These are phyloP conservation scores for Melanotaenia boesemani DNA, from an alignment of 2,797 vertebrate genomes.

Conservation along the genomic window DNA sequence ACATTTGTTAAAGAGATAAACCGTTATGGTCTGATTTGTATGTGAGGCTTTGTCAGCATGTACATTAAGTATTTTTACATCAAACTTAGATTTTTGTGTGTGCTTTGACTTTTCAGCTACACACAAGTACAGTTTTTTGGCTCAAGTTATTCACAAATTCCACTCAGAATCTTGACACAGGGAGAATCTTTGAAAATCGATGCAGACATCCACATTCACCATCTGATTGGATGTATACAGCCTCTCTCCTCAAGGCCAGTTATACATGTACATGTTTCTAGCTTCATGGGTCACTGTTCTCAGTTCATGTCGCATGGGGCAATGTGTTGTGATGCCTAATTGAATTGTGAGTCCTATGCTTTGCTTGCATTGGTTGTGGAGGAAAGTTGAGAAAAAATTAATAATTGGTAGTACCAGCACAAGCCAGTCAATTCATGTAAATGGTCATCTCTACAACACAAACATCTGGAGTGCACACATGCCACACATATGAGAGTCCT, in stretches of 20 bases:
- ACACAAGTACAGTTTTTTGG: background rate
- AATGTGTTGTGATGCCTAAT: background rate
- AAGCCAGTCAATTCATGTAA: background rate
- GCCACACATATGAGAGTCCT: no score
- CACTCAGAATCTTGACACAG: background rate
- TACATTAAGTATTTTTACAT: no score
- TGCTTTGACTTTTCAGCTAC: background rate
- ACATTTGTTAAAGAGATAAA: constrained; percentile 1
- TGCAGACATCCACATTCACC: background rate
- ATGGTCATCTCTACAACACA: background rate
- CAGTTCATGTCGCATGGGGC: background rate
- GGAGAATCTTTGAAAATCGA: background rate
- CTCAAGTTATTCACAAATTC: background rate
- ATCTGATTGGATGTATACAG: background rate
- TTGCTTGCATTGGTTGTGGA: background rate
- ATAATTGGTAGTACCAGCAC: background rate
- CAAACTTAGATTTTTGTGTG: background rate
- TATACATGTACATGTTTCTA: background rate
- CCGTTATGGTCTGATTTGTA: constrained; percentile 1
- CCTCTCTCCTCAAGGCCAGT: background rate
- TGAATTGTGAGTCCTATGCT: background rate
- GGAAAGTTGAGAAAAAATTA: background rate
- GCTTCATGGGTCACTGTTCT: background rate
- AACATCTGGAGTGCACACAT: no score
- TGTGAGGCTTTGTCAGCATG: background rate